Evolutionary conservation across 2,797 vertebrate genomes (phyloP), one percentile per base, ranked within the genome.

Genomic region (Pipistrellus pipistrellus): DNA sequence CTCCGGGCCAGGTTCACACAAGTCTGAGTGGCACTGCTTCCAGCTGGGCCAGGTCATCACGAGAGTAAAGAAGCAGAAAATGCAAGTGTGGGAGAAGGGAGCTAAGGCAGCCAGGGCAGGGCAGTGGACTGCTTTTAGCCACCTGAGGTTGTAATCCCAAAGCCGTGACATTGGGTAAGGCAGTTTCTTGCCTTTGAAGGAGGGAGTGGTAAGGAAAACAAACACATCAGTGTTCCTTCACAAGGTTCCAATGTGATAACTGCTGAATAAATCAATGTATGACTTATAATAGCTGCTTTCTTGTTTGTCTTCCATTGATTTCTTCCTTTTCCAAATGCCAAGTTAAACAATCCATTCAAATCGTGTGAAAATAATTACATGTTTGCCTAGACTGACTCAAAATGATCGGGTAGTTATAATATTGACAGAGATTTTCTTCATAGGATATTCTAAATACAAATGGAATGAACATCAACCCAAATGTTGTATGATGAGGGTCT

Each of bases 281-380:
- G 13, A 82, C 66, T 91, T 95, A 73, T 7, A 11, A 46, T 71
- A 62, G 46, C 7, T 84, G 10, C 25, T 76, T 48, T 41, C 80
- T 84, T 64, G 21, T 44, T 84, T 96, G 30, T 69, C 23, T 82
- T 59, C 2, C 3, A 69, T 81, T 77, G 35, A 95, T 91, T 77
- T 73, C 51, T 75, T 95, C 12, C 15, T 78, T 88, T 94, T 86
- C 32, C 20, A 91, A 95, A 90, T 85, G 77, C 13, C 51, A 95
- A 59, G 23, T 85, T 87, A 88, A 88, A 88, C 20, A 87, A 35
- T 72, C n/a, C 30, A 64, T 83, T 94, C 21, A 80, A 82, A 53
- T 71, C 48, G 4, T 17, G n/a, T 13, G 15, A 51, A 89, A 69
- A 20, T 76, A 48, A 41, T 73, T 82, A 68, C 10, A 51, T 38